Conservation (phyloP, 2,888 invertebrate genomes). For the Diabrotica balteata region DNA sequence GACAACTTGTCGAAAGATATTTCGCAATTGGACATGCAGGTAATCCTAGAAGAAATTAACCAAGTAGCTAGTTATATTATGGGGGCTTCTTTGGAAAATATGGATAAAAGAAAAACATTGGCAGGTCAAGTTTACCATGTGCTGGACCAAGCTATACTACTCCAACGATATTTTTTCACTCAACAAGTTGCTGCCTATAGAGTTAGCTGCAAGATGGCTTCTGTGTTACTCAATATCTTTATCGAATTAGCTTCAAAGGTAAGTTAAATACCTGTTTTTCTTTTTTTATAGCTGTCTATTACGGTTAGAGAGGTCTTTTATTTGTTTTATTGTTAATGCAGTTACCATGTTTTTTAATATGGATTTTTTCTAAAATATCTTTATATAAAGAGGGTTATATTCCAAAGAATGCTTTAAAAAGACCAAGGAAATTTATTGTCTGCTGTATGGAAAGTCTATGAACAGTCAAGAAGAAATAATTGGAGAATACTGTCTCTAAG, state of each 20-base stretch:
- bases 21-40: slow-evolving; percentile 64
- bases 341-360: too few relatives aligned
- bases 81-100: slow-evolving; percentile 53
- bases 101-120: slow-evolving; percentile 44
- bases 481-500: too few relatives aligned
- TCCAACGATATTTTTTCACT: slow-evolving; percentile 81
- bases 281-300: background rate
- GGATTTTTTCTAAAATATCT: too few relatives aligned
- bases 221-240: slow-evolving; percentile 84
- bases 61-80: slow-evolving; percentile 59
- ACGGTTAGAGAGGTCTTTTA: background rate
- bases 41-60: slow-evolving; percentile 53
- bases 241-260: slow-evolving; percentile 80
- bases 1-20: slow-evolving; percentile 70
- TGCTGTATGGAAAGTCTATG: too few relatives aligned
- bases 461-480: too few relatives aligned
- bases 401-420: too few relatives aligned
- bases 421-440: too few relatives aligned
- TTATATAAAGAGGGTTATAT: too few relatives aligned
- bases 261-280: slow-evolving; percentile 36
- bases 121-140: slow-evolving; percentile 66
- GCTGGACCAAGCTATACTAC: slow-evolving; percentile 76
- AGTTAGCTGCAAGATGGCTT: slow-evolving; percentile 81
- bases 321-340: too few relatives aligned
- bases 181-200: slow-evolving; percentile 82